Percentiles rank a stretch among this genome's conserved stretches.
Evolutionary conservation across 2,797 vertebrate genomes (phyloP).

Genomic region (Lagorchestes hirsutus): DNA sequence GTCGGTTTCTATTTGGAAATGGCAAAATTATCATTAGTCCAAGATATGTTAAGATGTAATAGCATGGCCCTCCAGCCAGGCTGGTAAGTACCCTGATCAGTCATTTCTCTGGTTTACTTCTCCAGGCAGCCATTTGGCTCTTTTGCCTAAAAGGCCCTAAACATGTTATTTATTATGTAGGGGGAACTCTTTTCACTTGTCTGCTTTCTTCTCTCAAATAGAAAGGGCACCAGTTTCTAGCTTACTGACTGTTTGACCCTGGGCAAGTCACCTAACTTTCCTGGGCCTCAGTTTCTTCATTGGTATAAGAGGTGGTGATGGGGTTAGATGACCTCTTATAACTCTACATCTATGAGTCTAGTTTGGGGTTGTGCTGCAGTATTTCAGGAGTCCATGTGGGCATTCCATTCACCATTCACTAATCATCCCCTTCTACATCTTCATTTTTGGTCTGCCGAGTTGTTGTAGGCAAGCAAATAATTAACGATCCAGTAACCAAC

Average conservation of each 20-base stretch:
- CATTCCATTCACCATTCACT: not conserved
- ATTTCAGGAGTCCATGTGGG: not conserved
- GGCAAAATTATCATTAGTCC: slow-evolving; percentile 27
- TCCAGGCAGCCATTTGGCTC: not conserved
- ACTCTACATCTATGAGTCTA: not conserved
- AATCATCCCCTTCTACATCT: not conserved
- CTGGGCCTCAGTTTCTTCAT: not conserved
- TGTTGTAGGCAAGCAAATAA: not conserved
- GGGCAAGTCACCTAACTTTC: not conserved
- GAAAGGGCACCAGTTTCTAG: not conserved
- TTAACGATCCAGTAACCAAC: not conserved
- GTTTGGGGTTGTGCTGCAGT: not conserved
- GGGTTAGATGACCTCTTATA: not conserved
- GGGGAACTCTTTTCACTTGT: slow-evolving; percentile 28
- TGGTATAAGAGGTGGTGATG: not conserved
- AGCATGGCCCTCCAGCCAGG: not conserved
- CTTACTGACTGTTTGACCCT: slow-evolving; percentile 33
- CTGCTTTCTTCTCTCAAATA: not conserved
- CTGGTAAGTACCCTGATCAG: not conserved
- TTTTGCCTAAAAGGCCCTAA: slow-evolving; percentile 45
- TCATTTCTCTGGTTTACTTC: not conserved
- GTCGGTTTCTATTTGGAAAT: slow-evolving; percentile 54
- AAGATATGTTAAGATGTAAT: not conserved
- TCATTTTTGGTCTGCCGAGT: not conserved
- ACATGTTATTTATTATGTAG: slow-evolving; percentile 33